phyloP scores from a whole-genome alignment of 2,888 invertebrate genomes.

The Lasioglossum malachurum region DNA sequence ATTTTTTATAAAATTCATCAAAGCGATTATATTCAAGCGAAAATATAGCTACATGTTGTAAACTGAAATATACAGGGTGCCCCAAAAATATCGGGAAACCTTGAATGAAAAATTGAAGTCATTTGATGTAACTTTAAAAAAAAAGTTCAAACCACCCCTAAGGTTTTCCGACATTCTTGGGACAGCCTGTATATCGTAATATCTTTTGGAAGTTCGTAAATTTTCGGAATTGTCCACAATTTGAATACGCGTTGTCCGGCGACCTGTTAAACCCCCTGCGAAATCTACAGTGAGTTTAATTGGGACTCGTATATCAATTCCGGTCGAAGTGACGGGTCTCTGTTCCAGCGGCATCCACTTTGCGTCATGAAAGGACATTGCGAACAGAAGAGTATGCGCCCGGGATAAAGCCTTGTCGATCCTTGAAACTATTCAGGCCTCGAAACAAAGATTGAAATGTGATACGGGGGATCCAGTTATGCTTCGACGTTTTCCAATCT shows the following conservation, averaged over 20 bases:
- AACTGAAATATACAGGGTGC: no score
- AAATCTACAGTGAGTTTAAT: conserved; percentile 20
- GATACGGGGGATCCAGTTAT: conserved; percentile 49
- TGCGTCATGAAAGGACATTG: conserved; percentile 49
- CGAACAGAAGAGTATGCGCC: conserved; percentile 23
- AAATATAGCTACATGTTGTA: no score
- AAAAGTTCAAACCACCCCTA: no score
- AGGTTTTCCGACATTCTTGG: no score
- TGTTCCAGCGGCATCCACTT: conserved; percentile 42
- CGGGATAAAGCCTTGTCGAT: conserved; percentile 27
- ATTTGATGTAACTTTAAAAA: no score
- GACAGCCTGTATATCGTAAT: no score
- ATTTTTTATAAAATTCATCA: no score
- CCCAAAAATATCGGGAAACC: no score
- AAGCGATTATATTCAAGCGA: no score
- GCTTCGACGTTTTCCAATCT: conserved; percentile 55
- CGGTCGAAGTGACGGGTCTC: conserved; percentile 32
- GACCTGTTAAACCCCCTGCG: not conserved
- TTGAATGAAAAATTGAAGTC: no score
- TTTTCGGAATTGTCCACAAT: not conserved
- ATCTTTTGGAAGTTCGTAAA: no score
- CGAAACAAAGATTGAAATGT: conserved; percentile 50
- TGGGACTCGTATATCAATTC: conserved; percentile 36
- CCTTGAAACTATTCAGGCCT: conserved; percentile 43
- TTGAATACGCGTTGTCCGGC: not conserved